Percentiles rank a stretch among this genome's conserved stretches.
phyloP scores from a whole-genome alignment of 2,888 invertebrate species.

The Microplitis deprimator region DNA sequence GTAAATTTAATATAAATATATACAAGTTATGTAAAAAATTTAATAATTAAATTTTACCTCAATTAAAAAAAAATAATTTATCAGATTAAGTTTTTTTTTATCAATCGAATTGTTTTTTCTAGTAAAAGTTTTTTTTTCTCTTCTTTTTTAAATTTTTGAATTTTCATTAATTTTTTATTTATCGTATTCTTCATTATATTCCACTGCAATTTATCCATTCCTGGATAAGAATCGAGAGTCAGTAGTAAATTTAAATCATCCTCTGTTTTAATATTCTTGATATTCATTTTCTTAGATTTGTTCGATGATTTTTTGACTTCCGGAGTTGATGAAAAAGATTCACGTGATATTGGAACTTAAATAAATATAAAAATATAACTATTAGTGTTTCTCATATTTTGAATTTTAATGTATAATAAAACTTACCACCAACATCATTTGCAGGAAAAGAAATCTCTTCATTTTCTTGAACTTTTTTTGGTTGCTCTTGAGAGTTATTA shows the following conservation, averaged over 20 bases:
- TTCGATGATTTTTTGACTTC: constrained; percentile 25
- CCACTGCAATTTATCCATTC: constrained; percentile 75
- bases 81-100: constrained; percentile 40
- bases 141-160: constrained; percentile 47
- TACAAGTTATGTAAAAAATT: too few species aligned
- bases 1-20: too few species aligned
- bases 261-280: constrained; percentile 60
- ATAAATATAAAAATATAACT: constrained; percentile 14
- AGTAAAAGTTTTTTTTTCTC: constrained; percentile 48
- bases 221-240: constrained; percentile 54
- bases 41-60: not conserved
- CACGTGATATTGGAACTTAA: constrained; percentile 40
- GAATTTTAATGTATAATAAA: not conserved
- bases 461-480: not conserved
- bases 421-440: constrained; percentile 53
- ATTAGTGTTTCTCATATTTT: not conserved
- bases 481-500: not conserved
- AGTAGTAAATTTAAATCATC: constrained; percentile 53
- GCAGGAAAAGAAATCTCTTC: not conserved
- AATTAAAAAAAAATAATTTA: constrained; percentile 17
- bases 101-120: constrained; percentile 48
- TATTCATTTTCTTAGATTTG: constrained; percentile 50
- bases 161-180: constrained; percentile 63
- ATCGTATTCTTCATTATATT: constrained; percentile 72
- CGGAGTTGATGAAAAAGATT: constrained; percentile 10